A percentile compares a stretch with the other conserved stretches of the same genome.
phyloP scores from a whole-genome alignment of 2,888 invertebrate genomes.

The Acanthosepion pharaonis region DNA sequence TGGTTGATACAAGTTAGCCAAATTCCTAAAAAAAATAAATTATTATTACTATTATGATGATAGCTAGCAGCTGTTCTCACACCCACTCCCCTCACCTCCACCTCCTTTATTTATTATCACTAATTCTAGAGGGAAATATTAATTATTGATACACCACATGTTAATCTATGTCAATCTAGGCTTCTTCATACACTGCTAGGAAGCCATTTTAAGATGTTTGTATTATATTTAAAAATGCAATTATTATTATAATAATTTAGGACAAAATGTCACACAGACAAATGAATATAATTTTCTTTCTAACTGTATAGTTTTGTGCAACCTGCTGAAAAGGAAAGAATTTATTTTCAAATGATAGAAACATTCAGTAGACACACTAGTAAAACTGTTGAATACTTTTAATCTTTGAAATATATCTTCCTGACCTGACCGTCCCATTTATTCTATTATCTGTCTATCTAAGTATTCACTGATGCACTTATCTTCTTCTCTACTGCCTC shows the following conservation, averaged over 20 bases:
- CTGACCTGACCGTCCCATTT: background rate
- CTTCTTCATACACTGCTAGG: background rate
- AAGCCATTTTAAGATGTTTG: conserved; percentile 22
- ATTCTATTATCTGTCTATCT: conserved; percentile 21
- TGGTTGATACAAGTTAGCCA: background rate
- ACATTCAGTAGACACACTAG: background rate
- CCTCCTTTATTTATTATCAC: background rate
- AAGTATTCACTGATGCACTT: background rate
- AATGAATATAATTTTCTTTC: conserved; percentile 15
- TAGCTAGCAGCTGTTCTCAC: background rate
- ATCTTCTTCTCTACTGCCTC: background rate
- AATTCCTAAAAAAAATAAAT: background rate
- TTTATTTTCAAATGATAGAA: background rate
- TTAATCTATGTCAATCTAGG: background rate
- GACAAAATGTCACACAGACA: background rate
- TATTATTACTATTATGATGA: background rate
- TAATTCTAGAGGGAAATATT: background rate
- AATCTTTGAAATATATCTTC: conserved; percentile 1
- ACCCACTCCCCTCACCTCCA: background rate
- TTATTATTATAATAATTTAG: background rate
- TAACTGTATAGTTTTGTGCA: background rate
- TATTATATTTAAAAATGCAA: conserved; percentile 6
- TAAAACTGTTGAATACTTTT: conserved; percentile 23
- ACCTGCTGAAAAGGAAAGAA: background rate
- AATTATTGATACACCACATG: conserved; percentile 1